Evolutionary conservation across 2,113 vertebrate species (phyloP), one percentile per base, ranked within the genome.

Genomic region (Rhabdomys dilectus): DNA sequence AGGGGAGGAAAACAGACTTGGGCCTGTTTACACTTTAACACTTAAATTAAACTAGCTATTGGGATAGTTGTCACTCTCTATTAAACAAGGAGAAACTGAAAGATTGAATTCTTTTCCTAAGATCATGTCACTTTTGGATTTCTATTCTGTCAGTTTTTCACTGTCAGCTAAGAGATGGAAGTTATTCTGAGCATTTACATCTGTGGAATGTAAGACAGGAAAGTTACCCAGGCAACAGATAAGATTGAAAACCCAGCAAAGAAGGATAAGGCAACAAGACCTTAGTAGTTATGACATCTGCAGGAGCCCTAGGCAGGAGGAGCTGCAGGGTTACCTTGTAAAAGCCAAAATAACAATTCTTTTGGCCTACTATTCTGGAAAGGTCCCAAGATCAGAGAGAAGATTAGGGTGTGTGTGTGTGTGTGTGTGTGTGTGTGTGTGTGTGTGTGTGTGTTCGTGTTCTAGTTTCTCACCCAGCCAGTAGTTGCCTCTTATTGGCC

Each of bases 71-170:
- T 39, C 6, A 51, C 73, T 81, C 22, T 85, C 29, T 24, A 75
- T 93, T 93, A 95, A 88, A 94, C 3, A 29, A 95, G 39, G 22
- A 87, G 68, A 91, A 91, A 85, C 19, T 36, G 51, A 91, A 81
- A 89, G 53, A 3, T 84, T 94, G 48, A 85, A 88, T 93, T 80
- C 76, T 91, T 93, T 87, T 21, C 22, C 58, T 7, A 66, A 42
- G n/a, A 24, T 80, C 76, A 78, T 17, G 24, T 39, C 70, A 19
- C 17, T 58, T 97, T 91, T 53, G 58, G 87, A 76, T 75, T 91
- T 89, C 42, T 91, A 24, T 66, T 62, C 53, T 89, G 3, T 60
- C 60, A 26, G 60, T 85, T 64, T 80, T 56, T 56, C 13, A 68
- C 17, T 56, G 70, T 82, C 75, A 70, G 36, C 68, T 60, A 91